A percentile compares a stretch with the other conserved stretches of the same genome.
These are phyloP conservation scores for Heliconius erato DNA, from an alignment of 2,888 invertebrate genomes.

Conservation along the genomic window DNA sequence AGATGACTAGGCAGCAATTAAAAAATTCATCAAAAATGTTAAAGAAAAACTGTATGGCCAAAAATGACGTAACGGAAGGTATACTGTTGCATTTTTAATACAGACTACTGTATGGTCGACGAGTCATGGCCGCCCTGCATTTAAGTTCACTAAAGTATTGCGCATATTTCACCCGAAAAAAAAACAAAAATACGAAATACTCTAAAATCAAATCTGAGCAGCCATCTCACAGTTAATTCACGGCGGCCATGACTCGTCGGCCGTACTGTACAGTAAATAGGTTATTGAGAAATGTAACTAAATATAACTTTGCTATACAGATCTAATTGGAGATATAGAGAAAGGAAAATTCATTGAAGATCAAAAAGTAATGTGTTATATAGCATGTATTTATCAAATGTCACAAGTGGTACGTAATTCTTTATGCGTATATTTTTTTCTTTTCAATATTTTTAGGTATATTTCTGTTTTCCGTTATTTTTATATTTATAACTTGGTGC, in stretches of 20 bases:
- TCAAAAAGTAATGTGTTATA: constrained; percentile 78
- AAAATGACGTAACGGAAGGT: constrained; percentile 84
- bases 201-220: not conserved
- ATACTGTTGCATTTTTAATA: constrained; percentile 32
- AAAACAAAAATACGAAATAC: not conserved
- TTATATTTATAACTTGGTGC: not conserved
- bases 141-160: not conserved
- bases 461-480: not conserved
- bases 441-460: not conserved
- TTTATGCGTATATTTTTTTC: not conserved
- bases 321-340: constrained; percentile 71
- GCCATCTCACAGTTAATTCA: not conserved
- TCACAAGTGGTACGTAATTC: constrained; percentile 68
- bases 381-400: constrained; percentile 78
- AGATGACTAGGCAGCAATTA: constrained; percentile 86
- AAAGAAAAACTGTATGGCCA: constrained; percentile 87
- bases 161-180: not conserved
- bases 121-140: not conserved
- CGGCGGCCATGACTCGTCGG: not conserved
- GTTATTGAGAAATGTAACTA: not conserved
- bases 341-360: constrained; percentile 78
- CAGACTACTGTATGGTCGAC: not conserved
- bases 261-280: not conserved
- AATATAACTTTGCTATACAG: constrained; percentile 57
- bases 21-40: constrained; percentile 86